Percentiles rank a stretch among this genome's conserved stretches.
Evolutionary conservation across 2,888 invertebrate species (phyloP).

Genomic region (Corbicula japonica): DNA sequence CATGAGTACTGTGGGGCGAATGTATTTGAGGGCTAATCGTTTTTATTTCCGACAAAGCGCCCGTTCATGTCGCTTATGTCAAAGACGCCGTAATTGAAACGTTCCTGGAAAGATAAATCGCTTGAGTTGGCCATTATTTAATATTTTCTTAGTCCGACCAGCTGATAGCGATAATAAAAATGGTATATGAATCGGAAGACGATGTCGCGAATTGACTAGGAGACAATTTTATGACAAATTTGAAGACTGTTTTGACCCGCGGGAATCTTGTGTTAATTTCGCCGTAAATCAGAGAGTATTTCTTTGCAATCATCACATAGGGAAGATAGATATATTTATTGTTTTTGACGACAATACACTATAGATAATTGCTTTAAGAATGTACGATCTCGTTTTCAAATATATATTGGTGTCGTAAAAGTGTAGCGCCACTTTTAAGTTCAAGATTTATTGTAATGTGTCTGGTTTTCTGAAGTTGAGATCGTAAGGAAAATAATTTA

Average conservation of each 20-base stretch:
- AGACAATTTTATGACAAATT: constrained; percentile 56
- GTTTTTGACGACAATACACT: constrained; percentile 32
- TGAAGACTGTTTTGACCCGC: constrained; percentile 45
- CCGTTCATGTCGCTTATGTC: constrained; percentile 30
- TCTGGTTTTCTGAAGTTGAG: too few species aligned
- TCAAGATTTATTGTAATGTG: too few species aligned
- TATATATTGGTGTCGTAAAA: too few species aligned
- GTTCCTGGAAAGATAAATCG: constrained; percentile 42
- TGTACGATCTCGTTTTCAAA: constrained; percentile 12
- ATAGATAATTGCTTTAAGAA: constrained; percentile 24
- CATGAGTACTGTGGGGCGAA: constrained; percentile 48
- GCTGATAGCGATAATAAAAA: constrained; percentile 58
- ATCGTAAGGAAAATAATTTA: too few species aligned
- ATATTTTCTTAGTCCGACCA: constrained; percentile 43
- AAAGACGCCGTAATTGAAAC: constrained; percentile 36
- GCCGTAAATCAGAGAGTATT: constrained; percentile 51
- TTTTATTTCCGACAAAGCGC: constrained; percentile 42
- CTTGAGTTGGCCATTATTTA: constrained; percentile 53
- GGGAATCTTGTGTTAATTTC: constrained; percentile 55
- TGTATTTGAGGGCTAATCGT: constrained; percentile 22
- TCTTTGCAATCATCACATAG: constrained; percentile 35
- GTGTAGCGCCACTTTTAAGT: too few species aligned
- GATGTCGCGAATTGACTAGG: constrained; percentile 54
- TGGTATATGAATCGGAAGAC: constrained; percentile 53
- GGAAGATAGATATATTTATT: constrained; percentile 47